Conservation (phyloP, 2,888 invertebrate species). For the Parnassius smintheus region DNA sequence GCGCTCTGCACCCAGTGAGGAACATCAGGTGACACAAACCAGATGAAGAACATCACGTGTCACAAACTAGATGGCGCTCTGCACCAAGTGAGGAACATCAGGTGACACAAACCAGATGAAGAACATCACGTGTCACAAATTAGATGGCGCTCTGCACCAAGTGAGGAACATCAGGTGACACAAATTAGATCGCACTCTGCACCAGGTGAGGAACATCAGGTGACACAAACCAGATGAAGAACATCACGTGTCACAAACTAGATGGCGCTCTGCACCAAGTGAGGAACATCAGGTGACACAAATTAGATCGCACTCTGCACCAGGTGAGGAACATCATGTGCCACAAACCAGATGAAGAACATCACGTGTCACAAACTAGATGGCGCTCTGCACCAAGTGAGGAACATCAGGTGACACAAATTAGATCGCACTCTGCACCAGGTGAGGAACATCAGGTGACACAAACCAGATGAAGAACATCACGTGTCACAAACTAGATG, state of each 20-base stretch:
- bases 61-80: too few relatives aligned
- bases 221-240: conserved; percentile 39
- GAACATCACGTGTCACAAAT: too few relatives aligned
- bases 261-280: conserved; percentile 77
- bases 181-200: neutral
- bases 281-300: neutral
- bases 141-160: too few relatives aligned
- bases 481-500: too few relatives aligned
- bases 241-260: conserved; percentile 55
- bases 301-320: neutral
- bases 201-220: conserved; percentile 33
- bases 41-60: too few relatives aligned
- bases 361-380: neutral
- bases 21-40: too few relatives aligned
- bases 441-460: neutral
- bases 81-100: too few relatives aligned
- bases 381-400: neutral
- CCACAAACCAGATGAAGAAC: neutral
- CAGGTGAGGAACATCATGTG: neutral
- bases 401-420: conserved; percentile 90
- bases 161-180: too few relatives aligned
- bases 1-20: too few relatives aligned
- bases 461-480: too few relatives aligned
- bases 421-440: conserved; percentile 58
- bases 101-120: too few relatives aligned